Base-by-base conservation (phyloP, 2,113 vertebrate genomes). In the Gambusia affinis region DNA sequence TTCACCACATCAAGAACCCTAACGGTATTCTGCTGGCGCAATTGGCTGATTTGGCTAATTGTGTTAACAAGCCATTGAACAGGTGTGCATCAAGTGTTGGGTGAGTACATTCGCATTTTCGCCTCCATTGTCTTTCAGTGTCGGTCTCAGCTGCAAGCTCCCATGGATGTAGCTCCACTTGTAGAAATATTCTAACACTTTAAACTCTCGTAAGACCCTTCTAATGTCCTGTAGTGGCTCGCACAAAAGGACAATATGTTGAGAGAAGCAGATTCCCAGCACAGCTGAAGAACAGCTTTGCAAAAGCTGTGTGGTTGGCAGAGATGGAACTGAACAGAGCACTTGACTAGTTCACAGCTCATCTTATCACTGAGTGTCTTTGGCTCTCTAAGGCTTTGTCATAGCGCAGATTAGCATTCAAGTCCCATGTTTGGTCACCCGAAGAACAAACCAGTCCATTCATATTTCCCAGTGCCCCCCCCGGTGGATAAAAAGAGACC, bases 371-470 rank as follows among this genome's bases (percentile, higher is more conserved):
- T 75, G 37, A 85, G 79, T 84, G 79, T 87, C 60, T 82, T 72
- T 79, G 79, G 79, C 82, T 84, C 70, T 57, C 73, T 73, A 61
- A n/a, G 70, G 81, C 80, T 87, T 89, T 86, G 78, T 87, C 83
- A 64, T 73, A 70, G 76, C 80, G 69, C 76, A 76, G 84, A 87
- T 83, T 80, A 85, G 85, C 82, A 81, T 80, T 84, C 51, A 69
- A 83, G 79, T 76, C 81, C 72, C 87, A 70, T 90, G 90, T 92
- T 76, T 85, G 80, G 85, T 93, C 90, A 89, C 78, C 73, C 72
- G 42, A 22, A 69, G 80, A 86, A 90, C 89, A 89, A 91, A 87
- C 76, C 64, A 35, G 61, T 35, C 70, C 78, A 83, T 91, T 90
- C 85, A 88, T 33, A 37, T 70, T 47, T 74, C 35, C 83, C 79